phyloP scores from a whole-genome alignment of 2,797 vertebrate species.

The Clarias fuscus region DNA sequence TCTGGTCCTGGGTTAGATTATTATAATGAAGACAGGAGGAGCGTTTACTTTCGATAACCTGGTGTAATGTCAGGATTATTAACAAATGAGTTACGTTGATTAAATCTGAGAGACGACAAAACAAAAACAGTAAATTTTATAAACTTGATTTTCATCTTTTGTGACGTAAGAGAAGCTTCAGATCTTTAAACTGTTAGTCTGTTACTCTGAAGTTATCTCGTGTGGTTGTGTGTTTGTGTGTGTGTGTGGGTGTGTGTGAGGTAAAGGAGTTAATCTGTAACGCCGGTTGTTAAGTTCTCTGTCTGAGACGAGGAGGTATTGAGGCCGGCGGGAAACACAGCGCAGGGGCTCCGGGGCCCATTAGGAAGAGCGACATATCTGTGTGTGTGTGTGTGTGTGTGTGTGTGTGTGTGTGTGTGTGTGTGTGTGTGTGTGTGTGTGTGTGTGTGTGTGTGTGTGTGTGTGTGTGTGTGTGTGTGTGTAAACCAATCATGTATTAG shows the following conservation, averaged over 20 bases:
- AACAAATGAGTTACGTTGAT: background rate
- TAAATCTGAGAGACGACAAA: background rate
- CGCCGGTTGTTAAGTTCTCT: conserved; percentile 48
- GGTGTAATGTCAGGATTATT: background rate
- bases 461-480: background rate
- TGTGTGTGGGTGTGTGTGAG: background rate
- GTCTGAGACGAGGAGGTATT: conserved; percentile 53
- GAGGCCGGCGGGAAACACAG: background rate
- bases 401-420: background rate
- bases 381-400: background rate
- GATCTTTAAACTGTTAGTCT: no score
- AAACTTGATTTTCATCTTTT: background rate
- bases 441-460: background rate
- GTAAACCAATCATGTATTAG: background rate
- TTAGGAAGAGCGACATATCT: conserved; percentile 10
- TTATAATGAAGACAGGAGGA: background rate
- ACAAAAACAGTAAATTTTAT: background rate
- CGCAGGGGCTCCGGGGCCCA: background rate
- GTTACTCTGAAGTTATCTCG: no score
- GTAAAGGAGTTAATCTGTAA: conserved; percentile 55
- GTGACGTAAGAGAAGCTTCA: background rate
- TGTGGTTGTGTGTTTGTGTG: background rate
- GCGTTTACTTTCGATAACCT: background rate
- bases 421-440: background rate
- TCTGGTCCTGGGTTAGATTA: background rate